These are phyloP conservation scores for Epizoanthus stellaris DNA, from an alignment of 92 coral and sea anemone genomes.

Conservation along the genomic window DNA sequence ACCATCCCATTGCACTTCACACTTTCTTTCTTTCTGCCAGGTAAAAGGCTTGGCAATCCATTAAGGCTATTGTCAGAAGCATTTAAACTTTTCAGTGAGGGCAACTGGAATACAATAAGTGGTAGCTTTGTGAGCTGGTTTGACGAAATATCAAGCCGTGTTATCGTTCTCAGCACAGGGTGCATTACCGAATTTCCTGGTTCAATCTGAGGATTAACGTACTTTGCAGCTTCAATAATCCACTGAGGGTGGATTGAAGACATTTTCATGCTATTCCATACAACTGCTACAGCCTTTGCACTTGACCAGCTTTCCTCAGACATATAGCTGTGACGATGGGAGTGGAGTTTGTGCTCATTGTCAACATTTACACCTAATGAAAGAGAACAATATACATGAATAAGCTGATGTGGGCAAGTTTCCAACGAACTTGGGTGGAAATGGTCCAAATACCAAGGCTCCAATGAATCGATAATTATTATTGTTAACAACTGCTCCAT, in stretches of 20 bases:
- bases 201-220: conserved; percentile 76
- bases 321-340: conserved; percentile 79
- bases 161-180: conserved; percentile 83
- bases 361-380: conserved; percentile 84
- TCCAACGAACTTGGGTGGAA: background rate
- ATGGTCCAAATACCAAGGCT: background rate
- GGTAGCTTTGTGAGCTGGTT: conserved; percentile 84
- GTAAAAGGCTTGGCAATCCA: conserved; percentile 71
- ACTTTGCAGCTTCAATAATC: conserved; percentile 82
- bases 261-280: conserved; percentile 87
- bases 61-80: conserved; percentile 78
- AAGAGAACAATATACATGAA: background rate
- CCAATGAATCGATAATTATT: background rate
- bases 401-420: background rate
- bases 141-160: conserved; percentile 84
- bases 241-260: conserved; percentile 77
- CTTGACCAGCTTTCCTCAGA: conserved; percentile 80
- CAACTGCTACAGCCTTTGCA: conserved; percentile 78
- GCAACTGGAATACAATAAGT: conserved; percentile 83
- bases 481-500: too few species aligned
- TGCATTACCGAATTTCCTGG: conserved; percentile 58
- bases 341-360: conserved; percentile 87
- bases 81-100: conserved; percentile 75
- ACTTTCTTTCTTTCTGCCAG: conserved; percentile 58
- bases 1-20: conserved; percentile 36